These are phyloP conservation scores for Eurytoma adleriae DNA, from an alignment of 2,888 invertebrate species.

Conservation along the genomic window DNA sequence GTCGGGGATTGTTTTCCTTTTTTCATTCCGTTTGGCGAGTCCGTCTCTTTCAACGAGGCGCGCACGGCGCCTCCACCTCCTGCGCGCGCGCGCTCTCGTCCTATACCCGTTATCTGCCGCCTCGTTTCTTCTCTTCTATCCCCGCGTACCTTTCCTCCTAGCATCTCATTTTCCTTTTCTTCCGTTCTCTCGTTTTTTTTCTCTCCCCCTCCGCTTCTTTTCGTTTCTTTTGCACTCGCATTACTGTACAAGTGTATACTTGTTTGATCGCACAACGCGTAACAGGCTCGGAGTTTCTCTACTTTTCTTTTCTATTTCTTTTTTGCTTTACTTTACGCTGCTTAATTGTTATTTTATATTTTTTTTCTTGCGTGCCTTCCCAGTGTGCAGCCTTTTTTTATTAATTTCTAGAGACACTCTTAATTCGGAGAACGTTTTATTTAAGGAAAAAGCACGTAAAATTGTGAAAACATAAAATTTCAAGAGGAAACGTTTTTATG, in stretches of 20 bases:
- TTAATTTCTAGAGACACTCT: no score
- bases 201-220: background rate
- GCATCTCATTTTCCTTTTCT: constrained; percentile 19
- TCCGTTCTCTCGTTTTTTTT: background rate
- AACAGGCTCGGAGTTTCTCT: no score
- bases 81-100: background rate
- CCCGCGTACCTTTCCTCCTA: background rate
- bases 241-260: background rate
- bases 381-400: no score
- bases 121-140: background rate
- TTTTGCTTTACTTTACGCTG: no score
- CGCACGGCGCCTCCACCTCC: no score
- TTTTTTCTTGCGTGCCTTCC: no score
- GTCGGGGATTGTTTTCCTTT: background rate
- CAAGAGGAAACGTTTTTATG: no score
- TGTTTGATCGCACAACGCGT: background rate
- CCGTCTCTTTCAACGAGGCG: background rate
- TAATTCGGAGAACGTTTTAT: no score
- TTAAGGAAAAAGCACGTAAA: no score
- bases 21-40: background rate
- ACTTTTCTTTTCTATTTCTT: no score
- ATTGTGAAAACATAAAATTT: no score
- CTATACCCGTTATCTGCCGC: constrained; percentile 8
- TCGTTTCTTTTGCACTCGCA: background rate
- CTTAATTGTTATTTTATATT: no score